phyloP scores from a whole-genome alignment of 2,888 invertebrate genomes.

The Litoditis marina region DNA sequence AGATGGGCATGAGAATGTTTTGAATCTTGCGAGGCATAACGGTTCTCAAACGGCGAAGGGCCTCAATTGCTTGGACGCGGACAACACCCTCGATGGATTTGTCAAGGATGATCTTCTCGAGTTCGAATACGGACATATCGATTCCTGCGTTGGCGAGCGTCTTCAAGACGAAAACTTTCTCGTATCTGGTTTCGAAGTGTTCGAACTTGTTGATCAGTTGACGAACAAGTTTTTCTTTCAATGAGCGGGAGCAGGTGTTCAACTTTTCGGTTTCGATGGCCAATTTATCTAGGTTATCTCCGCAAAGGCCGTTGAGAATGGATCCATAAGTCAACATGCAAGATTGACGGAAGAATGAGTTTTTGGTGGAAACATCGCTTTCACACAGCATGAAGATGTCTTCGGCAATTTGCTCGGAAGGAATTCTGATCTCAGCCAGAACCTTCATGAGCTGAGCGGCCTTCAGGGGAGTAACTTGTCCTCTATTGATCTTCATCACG shows the following conservation, averaged over 20 bases:
- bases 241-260: slow-evolving; percentile 31
- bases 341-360: slow-evolving; percentile 40
- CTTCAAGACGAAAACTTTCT: slow-evolving; percentile 56
- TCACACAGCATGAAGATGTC: slow-evolving; percentile 34
- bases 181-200: slow-evolving; percentile 33
- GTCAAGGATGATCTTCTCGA: slow-evolving; percentile 57
- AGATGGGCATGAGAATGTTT: slow-evolving; percentile 53
- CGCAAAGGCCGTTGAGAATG: slow-evolving; percentile 48
- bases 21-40: slow-evolving; percentile 40
- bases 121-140: slow-evolving; percentile 42
- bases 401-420: slow-evolving; percentile 34
- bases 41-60: slow-evolving; percentile 36
- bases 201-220: slow-evolving; percentile 32
- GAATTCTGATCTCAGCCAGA: slow-evolving; percentile 40
- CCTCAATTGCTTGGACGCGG: slow-evolving; percentile 53
- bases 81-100: slow-evolving; percentile 32
- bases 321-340: slow-evolving; percentile 50
- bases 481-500: slow-evolving; percentile 40
- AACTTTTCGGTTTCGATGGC: neutral
- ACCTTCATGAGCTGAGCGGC: slow-evolving; percentile 41
- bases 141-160: slow-evolving; percentile 58
- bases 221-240: slow-evolving; percentile 42
- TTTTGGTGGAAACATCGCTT: slow-evolving; percentile 21
- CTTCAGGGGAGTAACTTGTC: slow-evolving; percentile 37
- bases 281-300: slow-evolving; percentile 23